A percentile compares a stretch with the other conserved stretches of the same genome.
phyloP scores from a whole-genome alignment of 1,140 invertebrate species.

The Lerema accius region DNA sequence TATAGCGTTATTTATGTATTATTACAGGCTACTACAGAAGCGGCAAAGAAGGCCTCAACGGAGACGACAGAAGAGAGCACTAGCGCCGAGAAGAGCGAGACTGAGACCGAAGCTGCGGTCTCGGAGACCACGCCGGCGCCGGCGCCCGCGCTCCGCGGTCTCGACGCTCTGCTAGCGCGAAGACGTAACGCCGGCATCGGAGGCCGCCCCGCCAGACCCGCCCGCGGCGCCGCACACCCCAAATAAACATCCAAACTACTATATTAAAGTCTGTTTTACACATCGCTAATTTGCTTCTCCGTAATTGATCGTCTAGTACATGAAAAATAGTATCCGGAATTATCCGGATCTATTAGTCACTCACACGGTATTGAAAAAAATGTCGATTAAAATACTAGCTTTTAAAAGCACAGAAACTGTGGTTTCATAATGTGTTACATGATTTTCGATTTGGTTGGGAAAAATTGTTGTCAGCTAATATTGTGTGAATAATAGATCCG shows the following conservation, averaged over 20 bases:
- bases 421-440: too few relatives aligned
- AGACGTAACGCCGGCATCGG: conserved; percentile 64
- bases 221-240: conserved; percentile 44
- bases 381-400: too few relatives aligned
- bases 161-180: conserved; percentile 66
- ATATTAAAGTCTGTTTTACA: neutral
- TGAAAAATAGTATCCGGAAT: too few relatives aligned
- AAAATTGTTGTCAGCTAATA: neutral
- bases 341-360: too few relatives aligned
- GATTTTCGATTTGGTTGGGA: neutral
- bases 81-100: conserved; percentile 63
- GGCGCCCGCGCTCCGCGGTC: conserved; percentile 61
- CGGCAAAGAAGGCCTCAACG: conserved; percentile 59
- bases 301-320: too few relatives aligned
- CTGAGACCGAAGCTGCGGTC: conserved; percentile 52
- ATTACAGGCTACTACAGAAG: conserved; percentile 67
- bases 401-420: too few relatives aligned
- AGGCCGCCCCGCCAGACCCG: conserved; percentile 54
- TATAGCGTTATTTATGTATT: too few relatives aligned
- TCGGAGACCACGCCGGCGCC: conserved; percentile 66
- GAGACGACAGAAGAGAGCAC: conserved; percentile 64
- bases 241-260: conserved; percentile 22
- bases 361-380: too few relatives aligned
- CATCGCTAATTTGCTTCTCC: neutral
- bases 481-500: neutral